These are phyloP conservation scores for Cyphotilapia sp. DNA, from an alignment of 2,113 vertebrate species.

Conservation along the genomic window DNA sequence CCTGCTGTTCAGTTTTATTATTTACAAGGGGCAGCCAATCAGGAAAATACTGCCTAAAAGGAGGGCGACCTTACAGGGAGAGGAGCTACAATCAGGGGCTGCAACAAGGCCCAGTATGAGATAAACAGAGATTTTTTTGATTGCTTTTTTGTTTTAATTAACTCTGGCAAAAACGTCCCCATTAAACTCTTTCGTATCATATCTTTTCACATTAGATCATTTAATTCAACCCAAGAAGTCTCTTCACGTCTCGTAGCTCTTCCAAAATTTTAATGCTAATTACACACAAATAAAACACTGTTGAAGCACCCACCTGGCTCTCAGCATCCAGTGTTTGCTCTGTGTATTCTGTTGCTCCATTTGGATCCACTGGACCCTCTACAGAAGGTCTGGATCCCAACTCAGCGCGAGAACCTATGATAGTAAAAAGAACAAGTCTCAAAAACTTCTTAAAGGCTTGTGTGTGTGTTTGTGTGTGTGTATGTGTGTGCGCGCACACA, in stretches of 20 bases:
- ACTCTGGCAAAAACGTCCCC: not conserved
- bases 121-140: not conserved
- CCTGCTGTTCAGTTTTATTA: not conserved
- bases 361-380: slow-evolving; percentile 66
- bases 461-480: not conserved
- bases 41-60: not conserved
- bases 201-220: not conserved
- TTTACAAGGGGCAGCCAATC: not conserved
- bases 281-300: not conserved
- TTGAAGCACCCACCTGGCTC: slow-evolving; percentile 66
- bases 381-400: slow-evolving; percentile 44
- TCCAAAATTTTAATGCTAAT: not conserved
- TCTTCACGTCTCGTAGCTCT: not conserved
- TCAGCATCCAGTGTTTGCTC: slow-evolving; percentile 87
- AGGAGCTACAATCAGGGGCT: not conserved
- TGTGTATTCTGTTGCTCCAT: slow-evolving; percentile 73
- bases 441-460: not conserved
- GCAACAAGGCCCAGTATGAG: not conserved
- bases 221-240: not conserved
- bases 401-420: slow-evolving; percentile 38
- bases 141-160: not conserved
- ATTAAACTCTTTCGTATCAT: not conserved
- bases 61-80: not conserved
- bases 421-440: not conserved
- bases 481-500: accelerated